Evolutionary conservation across 2,113 vertebrate genomes (phyloP), one percentile per base, ranked within the genome.

Genomic region (Myrmecophaga tridactyla): DNA sequence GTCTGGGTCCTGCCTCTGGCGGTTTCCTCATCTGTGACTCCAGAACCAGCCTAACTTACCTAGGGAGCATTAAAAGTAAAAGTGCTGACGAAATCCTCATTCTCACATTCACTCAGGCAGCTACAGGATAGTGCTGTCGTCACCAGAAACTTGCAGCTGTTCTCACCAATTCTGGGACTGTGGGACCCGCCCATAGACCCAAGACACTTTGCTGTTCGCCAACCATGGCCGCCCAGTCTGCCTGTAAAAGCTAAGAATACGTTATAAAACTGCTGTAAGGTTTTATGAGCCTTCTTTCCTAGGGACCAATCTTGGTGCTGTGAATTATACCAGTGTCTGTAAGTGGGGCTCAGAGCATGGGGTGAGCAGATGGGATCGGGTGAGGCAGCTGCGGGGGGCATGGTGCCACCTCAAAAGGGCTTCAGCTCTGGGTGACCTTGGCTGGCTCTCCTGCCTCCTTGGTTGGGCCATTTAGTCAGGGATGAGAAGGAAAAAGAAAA

Each of bases 231-330:
- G 23, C 94, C 95, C 69, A 17, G 94, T 56, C 75, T 9, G 72
- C 97, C 97, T 92, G 1, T 88, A 96, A 97, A 94, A 98, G 91
- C 96, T 39, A 77, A 89, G 97, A 96, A 86, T 92, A 34, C 0
- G 6, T 96, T 89, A 98, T 98, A 97, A 98, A 98, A 96, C 94
- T 29, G n/a, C 96, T 7, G 0, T 81, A 96, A 95, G 97, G 73
- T 73, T 97, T 95, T 97, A 93, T 84, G 96, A 96, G 96, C 96
- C 89, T 3, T 0, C 96, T 95, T 5, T 29, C 90, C 97, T 72
- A 39, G 96, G 90, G 97, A 93, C 86, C 51, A 14, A 93, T 96
- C 87, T 86, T 0, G 62, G 84, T 96, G 92, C 94, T 56, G 89
- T n/a, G 0, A 97, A 82, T 94, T 89, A 3, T 65, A 73, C 29